phyloP scores from a whole-genome alignment of 1,140 invertebrate species.

The Acromyrmex heyeri region DNA sequence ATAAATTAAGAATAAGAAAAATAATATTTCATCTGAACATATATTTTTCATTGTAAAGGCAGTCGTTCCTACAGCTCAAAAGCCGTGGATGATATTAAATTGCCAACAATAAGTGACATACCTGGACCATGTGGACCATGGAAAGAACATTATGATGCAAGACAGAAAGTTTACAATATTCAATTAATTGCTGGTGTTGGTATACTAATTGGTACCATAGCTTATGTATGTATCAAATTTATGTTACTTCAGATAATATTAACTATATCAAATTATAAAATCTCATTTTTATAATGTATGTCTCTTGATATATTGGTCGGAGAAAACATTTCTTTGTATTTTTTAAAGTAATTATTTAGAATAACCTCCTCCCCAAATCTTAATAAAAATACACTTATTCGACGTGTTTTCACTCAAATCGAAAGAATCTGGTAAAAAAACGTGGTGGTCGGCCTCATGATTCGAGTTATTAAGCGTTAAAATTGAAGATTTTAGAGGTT shows the following conservation, averaged over 20 bases:
- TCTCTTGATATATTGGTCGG: background rate
- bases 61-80: conserved; percentile 73
- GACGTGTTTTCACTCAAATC: no score
- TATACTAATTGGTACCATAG: conserved; percentile 87
- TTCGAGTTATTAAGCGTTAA: no score
- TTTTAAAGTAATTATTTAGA: no score
- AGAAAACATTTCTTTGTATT: no score
- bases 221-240: conserved; percentile 87
- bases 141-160: conserved; percentile 89
- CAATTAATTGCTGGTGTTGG: conserved; percentile 89
- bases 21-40: background rate
- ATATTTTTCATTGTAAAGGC: conserved; percentile 65
- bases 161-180: conserved; percentile 90
- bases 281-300: background rate
- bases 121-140: conserved; percentile 91
- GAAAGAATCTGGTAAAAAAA: no score
- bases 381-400: no score
- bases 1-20: background rate
- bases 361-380: no score
- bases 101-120: conserved; percentile 90
- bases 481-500: no score
- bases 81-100: conserved; percentile 72
- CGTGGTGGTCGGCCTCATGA: no score
- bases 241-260: background rate
- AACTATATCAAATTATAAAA: background rate